These are phyloP conservation scores for Lasiommata megera DNA, from an alignment of 2,888 invertebrate genomes.

Conservation along the genomic window DNA sequence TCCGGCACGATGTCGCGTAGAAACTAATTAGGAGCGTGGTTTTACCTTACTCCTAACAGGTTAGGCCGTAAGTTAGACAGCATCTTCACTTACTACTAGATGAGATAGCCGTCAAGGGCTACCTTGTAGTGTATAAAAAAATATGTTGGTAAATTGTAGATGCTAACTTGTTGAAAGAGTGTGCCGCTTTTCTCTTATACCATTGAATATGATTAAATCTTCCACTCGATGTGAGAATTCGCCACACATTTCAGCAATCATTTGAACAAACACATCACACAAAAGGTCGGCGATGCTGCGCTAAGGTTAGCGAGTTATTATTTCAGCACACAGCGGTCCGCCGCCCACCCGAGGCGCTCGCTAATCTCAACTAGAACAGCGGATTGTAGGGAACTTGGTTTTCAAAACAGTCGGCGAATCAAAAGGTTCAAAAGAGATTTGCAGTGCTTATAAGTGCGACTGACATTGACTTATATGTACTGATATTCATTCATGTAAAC, in stretches of 20 bases:
- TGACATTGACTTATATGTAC: no score
- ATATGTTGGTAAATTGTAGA: not conserved
- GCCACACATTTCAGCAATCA: not conserved
- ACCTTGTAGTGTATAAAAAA: no score
- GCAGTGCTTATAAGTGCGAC: not conserved
- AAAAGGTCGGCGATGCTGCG: not conserved
- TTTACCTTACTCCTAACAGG: no score
- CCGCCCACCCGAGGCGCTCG: conserved; percentile 46
- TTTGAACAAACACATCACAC: not conserved
- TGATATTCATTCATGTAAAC: no score
- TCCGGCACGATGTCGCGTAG: no score
- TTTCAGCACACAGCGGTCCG: not conserved
- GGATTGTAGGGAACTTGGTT: conserved; percentile 28
- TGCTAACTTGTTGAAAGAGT: no score
- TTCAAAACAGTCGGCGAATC: conserved; percentile 34
- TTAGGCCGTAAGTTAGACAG: no score
- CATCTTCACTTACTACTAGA: no score
- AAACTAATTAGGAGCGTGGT: no score
- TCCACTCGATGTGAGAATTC: not conserved
- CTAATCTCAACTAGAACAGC: conserved; percentile 38
- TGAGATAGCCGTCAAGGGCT: no score
- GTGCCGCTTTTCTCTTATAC: no score
- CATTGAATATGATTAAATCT: not conserved
- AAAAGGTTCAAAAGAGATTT: conserved; percentile 4
- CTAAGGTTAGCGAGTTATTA: not conserved